Conservation (phyloP, 2,888 invertebrate species). For the Acanthosepion esculentum region DNA sequence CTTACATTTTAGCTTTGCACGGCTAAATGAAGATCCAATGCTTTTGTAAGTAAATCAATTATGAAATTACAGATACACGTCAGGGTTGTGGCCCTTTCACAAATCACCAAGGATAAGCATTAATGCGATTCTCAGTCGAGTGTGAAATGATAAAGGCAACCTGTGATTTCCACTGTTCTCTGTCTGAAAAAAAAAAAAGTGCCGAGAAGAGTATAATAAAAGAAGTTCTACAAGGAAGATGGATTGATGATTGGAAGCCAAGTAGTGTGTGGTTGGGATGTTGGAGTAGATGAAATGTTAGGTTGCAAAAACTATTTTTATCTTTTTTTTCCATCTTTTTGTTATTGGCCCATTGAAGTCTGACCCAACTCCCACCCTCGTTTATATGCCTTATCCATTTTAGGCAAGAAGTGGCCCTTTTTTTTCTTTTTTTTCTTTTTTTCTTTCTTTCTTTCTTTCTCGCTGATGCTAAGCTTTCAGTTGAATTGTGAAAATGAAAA, state of each 20-base stretch:
- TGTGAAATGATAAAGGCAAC: slow-evolving; percentile 33
- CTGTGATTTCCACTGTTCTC: neutral
- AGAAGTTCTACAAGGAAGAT: neutral
- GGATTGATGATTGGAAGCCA: neutral
- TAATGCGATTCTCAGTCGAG: neutral
- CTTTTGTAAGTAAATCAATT: slow-evolving; percentile 35
- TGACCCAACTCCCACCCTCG: neutral
- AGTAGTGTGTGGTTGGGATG: neutral
- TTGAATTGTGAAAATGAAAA: slow-evolving; percentile 24
- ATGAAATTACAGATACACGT: slow-evolving; percentile 3
- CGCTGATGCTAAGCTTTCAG: neutral
- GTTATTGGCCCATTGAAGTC: neutral
- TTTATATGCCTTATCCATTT: neutral
- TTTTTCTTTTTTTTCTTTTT: neutral
- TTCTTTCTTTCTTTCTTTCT: neutral
- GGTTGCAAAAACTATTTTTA: slow-evolving; percentile 25
- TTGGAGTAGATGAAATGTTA: neutral
- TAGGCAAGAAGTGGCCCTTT: neutral
- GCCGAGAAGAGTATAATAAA: neutral
- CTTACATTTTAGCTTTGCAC: neutral
- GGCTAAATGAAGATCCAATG: slow-evolving; percentile 38
- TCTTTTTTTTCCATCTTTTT: neutral
- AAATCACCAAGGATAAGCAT: slow-evolving; percentile 39
- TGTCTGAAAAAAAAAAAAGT: neutral
- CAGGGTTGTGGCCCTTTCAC: slow-evolving; percentile 35